Evolutionary conservation across 2,113 vertebrate genomes (phyloP).

Genomic region (Rhabdomys dilectus): DNA sequence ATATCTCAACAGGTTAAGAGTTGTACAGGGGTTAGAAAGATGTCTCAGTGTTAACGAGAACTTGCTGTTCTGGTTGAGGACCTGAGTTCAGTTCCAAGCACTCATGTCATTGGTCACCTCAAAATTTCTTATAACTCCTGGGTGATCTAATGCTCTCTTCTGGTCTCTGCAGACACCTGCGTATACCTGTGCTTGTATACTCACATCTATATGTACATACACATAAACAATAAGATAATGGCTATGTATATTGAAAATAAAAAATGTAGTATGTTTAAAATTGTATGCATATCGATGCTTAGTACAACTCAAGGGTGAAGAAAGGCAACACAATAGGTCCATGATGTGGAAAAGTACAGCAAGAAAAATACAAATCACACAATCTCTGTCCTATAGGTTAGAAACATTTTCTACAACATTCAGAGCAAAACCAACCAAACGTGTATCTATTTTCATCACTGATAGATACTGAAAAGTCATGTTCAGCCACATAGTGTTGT

Average conservation of each 20-base stretch:
- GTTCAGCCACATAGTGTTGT: not conserved
- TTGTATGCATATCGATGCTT: not conserved
- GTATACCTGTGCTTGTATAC: not conserved
- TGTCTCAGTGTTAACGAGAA: not conserved
- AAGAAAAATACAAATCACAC: not conserved
- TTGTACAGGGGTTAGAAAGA: not conserved
- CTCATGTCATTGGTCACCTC: not conserved
- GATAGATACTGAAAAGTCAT: not conserved
- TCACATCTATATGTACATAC: not conserved
- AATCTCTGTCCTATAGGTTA: not conserved
- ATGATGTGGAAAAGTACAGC: not conserved
- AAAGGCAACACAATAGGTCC: not conserved
- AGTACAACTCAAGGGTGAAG: not conserved
- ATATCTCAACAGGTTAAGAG: not conserved
- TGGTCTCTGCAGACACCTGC: not conserved
- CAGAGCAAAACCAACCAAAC: not conserved
- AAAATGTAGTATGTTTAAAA: not conserved
- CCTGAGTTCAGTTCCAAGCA: not conserved
- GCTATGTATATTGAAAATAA: not conserved
- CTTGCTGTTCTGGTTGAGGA: not conserved
- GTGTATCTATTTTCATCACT: not conserved
- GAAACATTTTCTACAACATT: not conserved
- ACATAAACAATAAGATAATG: not conserved
- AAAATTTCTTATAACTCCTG: not conserved
- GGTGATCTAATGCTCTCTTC: not conserved